Evolutionary conservation across 2,888 invertebrate species (phyloP).

Genomic region (Lasioglossum lativentre): DNA sequence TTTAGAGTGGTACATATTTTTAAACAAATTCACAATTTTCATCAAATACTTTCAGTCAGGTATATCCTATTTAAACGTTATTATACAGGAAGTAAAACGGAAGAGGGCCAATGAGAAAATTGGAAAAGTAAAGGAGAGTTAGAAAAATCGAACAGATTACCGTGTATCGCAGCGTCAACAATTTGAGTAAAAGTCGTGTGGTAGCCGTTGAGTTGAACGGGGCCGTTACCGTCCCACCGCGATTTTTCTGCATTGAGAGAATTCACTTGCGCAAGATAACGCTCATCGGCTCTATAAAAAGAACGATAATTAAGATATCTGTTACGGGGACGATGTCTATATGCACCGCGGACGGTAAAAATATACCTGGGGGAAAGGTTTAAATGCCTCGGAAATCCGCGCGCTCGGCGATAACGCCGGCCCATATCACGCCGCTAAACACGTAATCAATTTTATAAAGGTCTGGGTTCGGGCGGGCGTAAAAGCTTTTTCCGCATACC

Average conservation of each 20-base stretch:
- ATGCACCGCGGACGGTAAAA: neutral
- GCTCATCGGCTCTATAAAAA: neutral
- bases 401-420: neutral
- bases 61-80: no score
- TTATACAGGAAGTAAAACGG: no score
- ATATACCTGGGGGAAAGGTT: neutral
- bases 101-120: no score
- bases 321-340: neutral
- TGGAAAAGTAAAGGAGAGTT: neutral
- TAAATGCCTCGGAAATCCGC: slow-evolving; percentile 1
- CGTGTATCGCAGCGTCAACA: no score
- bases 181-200: neutral
- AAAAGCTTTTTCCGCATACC: slow-evolving; percentile 41
- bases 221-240: neutral
- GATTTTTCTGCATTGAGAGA: slow-evolving; percentile 8
- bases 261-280: neutral
- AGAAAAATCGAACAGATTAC: neutral
- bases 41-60: no score
- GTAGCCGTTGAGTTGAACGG: neutral
- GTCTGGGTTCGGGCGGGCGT: neutral
- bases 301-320: slow-evolving; percentile 13
- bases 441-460: slow-evolving; percentile 19
- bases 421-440: neutral
- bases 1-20: no score
- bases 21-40: no score